Evolutionary conservation across 2,888 invertebrate genomes (phyloP), one percentile per base, ranked within the genome.

Genomic region (Sussaba pulchella): DNA sequence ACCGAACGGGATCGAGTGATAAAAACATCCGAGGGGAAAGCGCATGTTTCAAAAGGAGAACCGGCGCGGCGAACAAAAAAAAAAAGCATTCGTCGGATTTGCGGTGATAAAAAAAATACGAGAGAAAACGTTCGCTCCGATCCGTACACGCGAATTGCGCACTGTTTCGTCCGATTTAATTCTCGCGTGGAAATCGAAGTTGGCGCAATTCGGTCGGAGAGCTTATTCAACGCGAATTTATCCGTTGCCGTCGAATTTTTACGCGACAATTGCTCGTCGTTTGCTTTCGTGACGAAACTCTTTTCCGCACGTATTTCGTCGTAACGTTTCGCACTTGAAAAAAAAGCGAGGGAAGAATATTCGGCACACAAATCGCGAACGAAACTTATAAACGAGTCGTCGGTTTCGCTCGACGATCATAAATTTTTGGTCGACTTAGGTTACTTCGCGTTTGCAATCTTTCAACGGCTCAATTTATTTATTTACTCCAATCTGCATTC

Each of bases 341-440:
- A 57, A 36, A 66, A 57, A 66, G 54, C 5, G 43, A 26, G 4
- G 19, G 50, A 59, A 61, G 31, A 71, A 66, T 59, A 59, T 50
- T 78, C 66, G 57, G 64, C 63, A 63, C 24, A 24, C 24, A 26
- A 45, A 64, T n/a, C n/a, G n/a, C n/a, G n/a, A n/a, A 2, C 31
- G 31, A 31, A 5, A 5, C 6, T 31, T 31, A 31, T 31, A 31
- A 2, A 31, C 31, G 31, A 31, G 2, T 31, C 31, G 31, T 31
- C 31, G 31, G 6, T 31, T 36, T 54, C 31, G 54, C 31, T 77
- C 54, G 63, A 69, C 47, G 52, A 10, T 63, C 47, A 67, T 63
- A 63, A 45, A 66, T 80, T 67, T 72, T 76, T 63, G 80, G 72
- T 81, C 72, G 77, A 70, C 57, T 77, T 73, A 41, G 72, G 41